Conservation (phyloP, 2,113 vertebrate species). For the Polypterus senegalus region DNA sequence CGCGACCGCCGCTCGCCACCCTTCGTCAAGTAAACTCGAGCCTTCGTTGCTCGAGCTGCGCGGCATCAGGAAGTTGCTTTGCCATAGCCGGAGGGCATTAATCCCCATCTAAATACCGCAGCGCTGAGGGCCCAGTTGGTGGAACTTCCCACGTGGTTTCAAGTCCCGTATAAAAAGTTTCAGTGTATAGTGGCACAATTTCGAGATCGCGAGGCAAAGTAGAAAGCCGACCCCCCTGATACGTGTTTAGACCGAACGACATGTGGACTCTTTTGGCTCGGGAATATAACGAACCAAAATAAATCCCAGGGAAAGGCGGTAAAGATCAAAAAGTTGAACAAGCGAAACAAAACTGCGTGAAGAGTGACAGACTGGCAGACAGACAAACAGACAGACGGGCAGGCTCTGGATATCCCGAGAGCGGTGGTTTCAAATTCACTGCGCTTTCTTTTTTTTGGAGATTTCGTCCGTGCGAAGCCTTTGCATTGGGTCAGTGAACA, state of each 20-base stretch:
- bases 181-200: constrained; percentile 56
- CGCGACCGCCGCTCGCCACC: constrained; percentile 8
- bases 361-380: constrained; percentile 9
- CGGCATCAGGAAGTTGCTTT: constrained; percentile 37
- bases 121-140: constrained; percentile 47
- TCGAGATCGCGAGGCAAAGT: constrained; percentile 35
- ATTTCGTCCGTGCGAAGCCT: background rate
- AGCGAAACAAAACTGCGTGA: constrained; percentile 10
- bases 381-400: no score
- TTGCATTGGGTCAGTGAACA: constrained; percentile 12
- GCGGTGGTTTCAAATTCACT: constrained; percentile 9
- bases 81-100: constrained; percentile 37
- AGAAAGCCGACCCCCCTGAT: constrained; percentile 19
- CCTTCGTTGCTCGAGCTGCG: constrained; percentile 27
- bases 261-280: constrained; percentile 5
- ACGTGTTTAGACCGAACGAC: background rate
- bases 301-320: constrained; percentile 10
- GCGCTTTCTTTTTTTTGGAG: constrained; percentile 2
- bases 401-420: background rate
- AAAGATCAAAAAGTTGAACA: constrained; percentile 14
- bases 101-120: constrained; percentile 31
- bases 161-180: constrained; percentile 72
- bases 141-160: constrained; percentile 74
- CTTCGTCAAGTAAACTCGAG: constrained; percentile 15
- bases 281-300: constrained; percentile 11